Evolutionary conservation across 2,113 vertebrate species (phyloP).

Genomic region (Petrocephalus zakoni): DNA sequence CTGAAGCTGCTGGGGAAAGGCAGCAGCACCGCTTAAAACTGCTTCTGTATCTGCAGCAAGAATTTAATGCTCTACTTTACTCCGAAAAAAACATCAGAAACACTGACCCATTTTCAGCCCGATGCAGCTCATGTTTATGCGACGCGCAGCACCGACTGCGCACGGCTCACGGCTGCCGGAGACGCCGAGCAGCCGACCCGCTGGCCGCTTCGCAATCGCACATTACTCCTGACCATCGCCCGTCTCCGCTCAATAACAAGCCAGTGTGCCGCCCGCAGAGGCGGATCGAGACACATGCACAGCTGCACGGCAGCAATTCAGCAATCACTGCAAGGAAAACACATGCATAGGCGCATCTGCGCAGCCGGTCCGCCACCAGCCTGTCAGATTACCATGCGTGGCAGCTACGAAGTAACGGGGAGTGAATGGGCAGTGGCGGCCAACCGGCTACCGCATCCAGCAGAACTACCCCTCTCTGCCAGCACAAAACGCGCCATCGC

Average conservation of each 20-base stretch:
- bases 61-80: slow-evolving; percentile 14
- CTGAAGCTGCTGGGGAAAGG: not conserved
- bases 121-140: not conserved
- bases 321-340: not conserved
- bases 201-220: not conserved
- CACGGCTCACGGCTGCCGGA: not conserved
- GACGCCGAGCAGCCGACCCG: not conserved
- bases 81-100: not conserved
- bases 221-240: not conserved
- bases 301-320: not conserved
- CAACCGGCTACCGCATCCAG: not conserved
- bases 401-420: not conserved
- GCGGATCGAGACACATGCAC: not conserved
- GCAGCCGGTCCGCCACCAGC: not conserved
- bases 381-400: not conserved
- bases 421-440: not conserved
- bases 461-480: not conserved
- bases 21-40: not conserved
- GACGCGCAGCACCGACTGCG: not conserved
- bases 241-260: not conserved
- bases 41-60: not conserved
- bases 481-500: not conserved
- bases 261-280: not conserved
- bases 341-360: not conserved
- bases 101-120: not conserved